phyloP scores from a whole-genome alignment of 1,140 invertebrate species.

The Harpegnathos saltator region DNA sequence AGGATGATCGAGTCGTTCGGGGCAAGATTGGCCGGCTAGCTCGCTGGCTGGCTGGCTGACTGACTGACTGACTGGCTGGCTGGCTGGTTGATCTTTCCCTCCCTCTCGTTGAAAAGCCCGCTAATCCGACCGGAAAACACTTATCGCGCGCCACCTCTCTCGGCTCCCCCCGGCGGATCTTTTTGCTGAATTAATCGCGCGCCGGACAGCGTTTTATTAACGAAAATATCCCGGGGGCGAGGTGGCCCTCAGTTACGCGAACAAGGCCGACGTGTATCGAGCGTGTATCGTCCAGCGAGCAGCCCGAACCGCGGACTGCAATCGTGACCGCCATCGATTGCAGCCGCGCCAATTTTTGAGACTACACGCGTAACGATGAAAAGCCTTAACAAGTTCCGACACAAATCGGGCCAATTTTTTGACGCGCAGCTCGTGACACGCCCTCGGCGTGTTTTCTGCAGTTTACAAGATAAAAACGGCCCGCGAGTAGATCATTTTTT shows the following conservation, averaged over 20 bases:
- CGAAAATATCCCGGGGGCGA: no score
- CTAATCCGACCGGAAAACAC: not conserved
- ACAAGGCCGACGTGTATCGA: no score
- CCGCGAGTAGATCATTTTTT: not conserved
- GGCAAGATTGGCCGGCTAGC: not conserved
- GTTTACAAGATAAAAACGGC: conserved; percentile 40
- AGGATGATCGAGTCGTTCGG: not conserved
- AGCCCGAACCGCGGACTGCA: not conserved
- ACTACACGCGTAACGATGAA: not conserved
- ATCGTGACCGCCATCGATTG: not conserved
- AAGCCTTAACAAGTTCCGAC: conserved; percentile 14
- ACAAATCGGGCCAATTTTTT: conserved; percentile 42
- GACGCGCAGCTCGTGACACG: not conserved
- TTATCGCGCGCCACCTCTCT: not conserved
- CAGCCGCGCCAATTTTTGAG: conserved; percentile 8
- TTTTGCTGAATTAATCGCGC: not conserved
- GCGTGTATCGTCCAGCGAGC: no score
- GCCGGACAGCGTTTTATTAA: not conserved
- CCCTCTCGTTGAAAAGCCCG: not conserved
- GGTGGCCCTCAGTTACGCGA: no score
- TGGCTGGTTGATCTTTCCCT: no score
- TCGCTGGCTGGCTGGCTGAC: no score
- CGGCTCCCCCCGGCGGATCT: not conserved
- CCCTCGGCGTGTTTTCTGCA: not conserved
- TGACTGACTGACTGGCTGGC: no score